These are phyloP conservation scores for Oxyruncus cristatus DNA, from an alignment of 2,113 vertebrate species.

Conservation along the genomic window DNA sequence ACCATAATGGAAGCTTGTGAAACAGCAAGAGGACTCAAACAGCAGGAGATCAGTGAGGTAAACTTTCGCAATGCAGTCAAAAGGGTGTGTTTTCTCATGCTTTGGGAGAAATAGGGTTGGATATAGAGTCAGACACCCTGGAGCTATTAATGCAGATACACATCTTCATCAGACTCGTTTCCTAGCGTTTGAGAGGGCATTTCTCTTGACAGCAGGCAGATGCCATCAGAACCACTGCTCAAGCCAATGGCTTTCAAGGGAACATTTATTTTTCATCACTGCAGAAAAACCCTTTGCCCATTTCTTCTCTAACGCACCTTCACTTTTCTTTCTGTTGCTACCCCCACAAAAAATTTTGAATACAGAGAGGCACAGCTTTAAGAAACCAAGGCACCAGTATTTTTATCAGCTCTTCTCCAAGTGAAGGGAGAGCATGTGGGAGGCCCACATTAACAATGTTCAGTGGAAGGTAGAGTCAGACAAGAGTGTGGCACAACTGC, in stretches of 20 bases:
- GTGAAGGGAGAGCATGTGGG: not conserved
- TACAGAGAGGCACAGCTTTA: not conserved
- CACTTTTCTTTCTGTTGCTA: not conserved
- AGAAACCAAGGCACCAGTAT: not conserved
- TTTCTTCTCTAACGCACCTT: not conserved
- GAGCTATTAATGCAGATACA: not conserved
- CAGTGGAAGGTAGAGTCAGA: not conserved
- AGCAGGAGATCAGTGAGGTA: not conserved
- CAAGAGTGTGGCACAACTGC: not conserved
- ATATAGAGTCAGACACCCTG: not conserved
- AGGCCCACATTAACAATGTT: not conserved
- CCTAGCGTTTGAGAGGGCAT: not conserved
- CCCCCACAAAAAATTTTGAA: not conserved
- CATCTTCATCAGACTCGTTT: not conserved
- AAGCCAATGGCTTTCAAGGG: not conserved
- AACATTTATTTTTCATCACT: not conserved
- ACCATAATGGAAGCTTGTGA: not conserved
- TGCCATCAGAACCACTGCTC: not conserved
- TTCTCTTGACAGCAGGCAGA: not conserved
- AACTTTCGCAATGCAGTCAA: not conserved
- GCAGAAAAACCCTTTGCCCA: not conserved
- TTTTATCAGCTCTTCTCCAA: not conserved
- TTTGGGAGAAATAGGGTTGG: not conserved
- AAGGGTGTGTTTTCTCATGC: not conserved
- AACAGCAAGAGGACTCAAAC: not conserved